phyloP scores from a whole-genome alignment of 1,140 invertebrate species.

The Scylla paramamosain region DNA sequence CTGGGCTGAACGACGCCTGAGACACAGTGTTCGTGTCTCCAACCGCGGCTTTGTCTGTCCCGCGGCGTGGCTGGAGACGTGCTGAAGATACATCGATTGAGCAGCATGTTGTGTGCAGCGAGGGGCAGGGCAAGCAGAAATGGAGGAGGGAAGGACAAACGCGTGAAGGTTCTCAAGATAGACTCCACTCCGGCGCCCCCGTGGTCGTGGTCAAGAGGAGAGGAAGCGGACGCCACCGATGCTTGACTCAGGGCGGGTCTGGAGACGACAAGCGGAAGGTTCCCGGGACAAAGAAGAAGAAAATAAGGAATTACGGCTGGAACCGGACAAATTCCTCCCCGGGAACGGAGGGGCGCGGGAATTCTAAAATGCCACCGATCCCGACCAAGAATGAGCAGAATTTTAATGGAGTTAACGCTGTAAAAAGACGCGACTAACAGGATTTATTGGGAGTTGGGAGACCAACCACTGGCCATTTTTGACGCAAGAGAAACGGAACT shows the following conservation, averaged over 20 bases:
- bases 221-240: slow-evolving; percentile 60
- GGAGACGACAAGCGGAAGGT: slow-evolving; percentile 73
- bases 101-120: neutral
- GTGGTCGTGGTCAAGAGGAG: neutral
- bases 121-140: neutral
- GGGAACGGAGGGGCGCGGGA: slow-evolving; percentile 40
- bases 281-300: slow-evolving; percentile 72
- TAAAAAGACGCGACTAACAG: slow-evolving; percentile 68
- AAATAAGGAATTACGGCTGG: slow-evolving; percentile 71
- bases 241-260: slow-evolving; percentile 73
- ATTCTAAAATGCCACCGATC: slow-evolving; percentile 73
- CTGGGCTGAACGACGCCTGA: slow-evolving; percentile 73
- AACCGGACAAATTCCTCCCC: slow-evolving; percentile 66
- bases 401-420: slow-evolving; percentile 72
- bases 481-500: slow-evolving; percentile 27
- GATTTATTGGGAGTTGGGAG: slow-evolving; percentile 61
- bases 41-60: neutral
- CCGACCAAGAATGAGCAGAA: slow-evolving; percentile 72
- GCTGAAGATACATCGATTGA: neutral
- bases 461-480: slow-evolving; percentile 48
- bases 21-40: slow-evolving; percentile 54
- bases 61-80: neutral
- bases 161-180: neutral
- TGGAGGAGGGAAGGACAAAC: too few relatives aligned
- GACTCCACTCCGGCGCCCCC: neutral